Evolutionary conservation across 2,888 invertebrate genomes (phyloP), one percentile per base, ranked within the genome.

Genomic region (Poecilus cupreus): DNA sequence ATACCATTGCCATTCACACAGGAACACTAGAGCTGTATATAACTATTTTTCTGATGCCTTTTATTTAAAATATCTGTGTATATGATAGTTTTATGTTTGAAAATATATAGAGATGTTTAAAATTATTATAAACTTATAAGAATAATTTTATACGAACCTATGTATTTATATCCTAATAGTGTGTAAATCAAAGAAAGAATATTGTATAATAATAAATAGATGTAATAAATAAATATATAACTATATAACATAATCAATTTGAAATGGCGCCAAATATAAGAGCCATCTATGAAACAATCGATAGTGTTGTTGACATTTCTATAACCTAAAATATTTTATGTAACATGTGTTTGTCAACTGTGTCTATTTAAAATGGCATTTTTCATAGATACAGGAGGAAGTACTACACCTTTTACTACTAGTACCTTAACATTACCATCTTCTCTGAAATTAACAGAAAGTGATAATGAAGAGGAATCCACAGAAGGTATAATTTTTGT

Each of bases 371-470:
- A 82, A 46, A 92, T 93, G 93, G 90, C 91, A 88, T 92, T 92
- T 85, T 89, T 92, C 80, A 89, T 92, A 82, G 93, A 93, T 85
- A 92, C 91, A 13, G 87, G 85, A 37, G 93, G 93, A 26, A 90
- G 51, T 32, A 51, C 75, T 51, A 8, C 11, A 5, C 88, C 89
- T 78, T 85, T 88, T 1, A 85, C 86, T 22, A 87, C 87, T 85
- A 85, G 86, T 81, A 89, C 83, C 82, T 70, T 88, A 89, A 88
- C 85, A 87, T 39, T 72, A 80, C 80, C 51, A 13, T 20, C 80
- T 16, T 32, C 20, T 4, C 6, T n/a, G 1, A 43, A 51, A n/a
- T 16, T 70, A 79, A 18, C 18, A 3, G 46, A 20, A 24, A 54
- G 51, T 51, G 70, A 70, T 26, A 37, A 18, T 72, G 74, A 80